phyloP scores from a whole-genome alignment of 1,140 invertebrate species.

The Coptotermes formosanus region DNA sequence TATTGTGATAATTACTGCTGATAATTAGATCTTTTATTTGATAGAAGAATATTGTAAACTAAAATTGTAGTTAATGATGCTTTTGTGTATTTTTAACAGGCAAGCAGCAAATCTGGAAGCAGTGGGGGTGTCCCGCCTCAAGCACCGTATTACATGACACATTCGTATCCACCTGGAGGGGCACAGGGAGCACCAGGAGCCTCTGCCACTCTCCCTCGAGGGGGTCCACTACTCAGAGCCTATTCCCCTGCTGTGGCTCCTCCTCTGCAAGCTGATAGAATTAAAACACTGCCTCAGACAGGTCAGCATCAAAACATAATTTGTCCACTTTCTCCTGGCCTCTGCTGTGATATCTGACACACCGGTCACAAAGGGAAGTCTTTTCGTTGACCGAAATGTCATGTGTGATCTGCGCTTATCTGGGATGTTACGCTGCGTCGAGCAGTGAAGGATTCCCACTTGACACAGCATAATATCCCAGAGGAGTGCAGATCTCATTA shows the following conservation, averaged over 20 bases:
- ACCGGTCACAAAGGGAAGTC: too few species aligned
- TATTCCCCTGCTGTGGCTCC: conserved; percentile 61
- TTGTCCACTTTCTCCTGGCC: conserved; percentile 2
- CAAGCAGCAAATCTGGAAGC: conserved; percentile 47
- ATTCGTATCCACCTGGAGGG: conserved; percentile 44
- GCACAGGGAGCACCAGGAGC: conserved; percentile 42
- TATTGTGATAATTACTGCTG: too few species aligned
- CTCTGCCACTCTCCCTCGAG: conserved; percentile 60
- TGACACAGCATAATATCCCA: too few species aligned
- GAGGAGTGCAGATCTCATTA: too few species aligned
- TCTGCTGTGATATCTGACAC: neutral
- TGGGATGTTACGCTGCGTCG: too few species aligned
- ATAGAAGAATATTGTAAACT: neutral
- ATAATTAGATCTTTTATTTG: too few species aligned
- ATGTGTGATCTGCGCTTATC: too few species aligned
- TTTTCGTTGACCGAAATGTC: too few species aligned
- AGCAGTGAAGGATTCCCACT: too few species aligned
- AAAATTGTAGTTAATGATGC: neutral
- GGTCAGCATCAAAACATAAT: conserved; percentile 16
- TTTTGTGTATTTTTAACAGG: conserved; percentile 44
- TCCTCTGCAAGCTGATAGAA: conserved; percentile 55
- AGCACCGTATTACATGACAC: conserved; percentile 56
- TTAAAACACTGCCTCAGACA: conserved; percentile 45
- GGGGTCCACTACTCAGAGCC: conserved; percentile 61
- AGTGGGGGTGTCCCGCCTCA: conserved; percentile 38